Evolutionary conservation across 1,140 invertebrate species (phyloP).

Genomic region (Drosophila kanapiae): DNA sequence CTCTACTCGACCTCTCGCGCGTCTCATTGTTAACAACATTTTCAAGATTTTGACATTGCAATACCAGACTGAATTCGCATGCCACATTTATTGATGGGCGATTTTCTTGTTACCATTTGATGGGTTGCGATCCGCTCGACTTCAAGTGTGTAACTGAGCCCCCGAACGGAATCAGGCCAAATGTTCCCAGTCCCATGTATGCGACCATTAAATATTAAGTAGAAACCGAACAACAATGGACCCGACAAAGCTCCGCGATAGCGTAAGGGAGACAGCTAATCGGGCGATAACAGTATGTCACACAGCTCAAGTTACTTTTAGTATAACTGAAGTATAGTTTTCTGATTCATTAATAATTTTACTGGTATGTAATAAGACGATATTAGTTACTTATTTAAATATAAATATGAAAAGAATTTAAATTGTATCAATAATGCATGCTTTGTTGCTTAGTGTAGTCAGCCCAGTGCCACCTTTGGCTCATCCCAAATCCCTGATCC

Average conservation of each 20-base stretch:
- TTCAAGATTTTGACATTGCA: slow-evolving; percentile 34
- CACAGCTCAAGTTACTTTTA: slow-evolving; percentile 5
- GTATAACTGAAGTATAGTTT: no score
- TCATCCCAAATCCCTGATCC: slow-evolving; percentile 10
- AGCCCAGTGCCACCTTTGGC: slow-evolving; percentile 13
- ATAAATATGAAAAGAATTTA: background rate
- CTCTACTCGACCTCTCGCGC: slow-evolving; percentile 26
- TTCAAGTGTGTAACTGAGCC: slow-evolving; percentile 68
- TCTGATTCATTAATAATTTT: no score
- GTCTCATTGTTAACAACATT: slow-evolving; percentile 38
- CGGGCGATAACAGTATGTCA: slow-evolving; percentile 32
- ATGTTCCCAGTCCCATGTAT: slow-evolving; percentile 71
- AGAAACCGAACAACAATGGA: slow-evolving; percentile 58
- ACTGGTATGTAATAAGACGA: no score
- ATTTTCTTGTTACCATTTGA: slow-evolving; percentile 31
- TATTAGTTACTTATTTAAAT: background rate
- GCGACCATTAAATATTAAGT: slow-evolving; percentile 60
- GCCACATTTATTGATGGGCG: slow-evolving; percentile 7
- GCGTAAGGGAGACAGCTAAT: slow-evolving; percentile 42
- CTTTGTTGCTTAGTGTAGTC: slow-evolving; percentile 1
- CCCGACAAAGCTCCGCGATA: slow-evolving; percentile 41
- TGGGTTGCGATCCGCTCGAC: slow-evolving; percentile 55
- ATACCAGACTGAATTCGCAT: slow-evolving; percentile 9
- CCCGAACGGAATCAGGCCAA: slow-evolving; percentile 58
- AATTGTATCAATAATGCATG: no score